phyloP scores from a whole-genome alignment of 2,113 vertebrate species.

The Sprattus sprattus region DNA sequence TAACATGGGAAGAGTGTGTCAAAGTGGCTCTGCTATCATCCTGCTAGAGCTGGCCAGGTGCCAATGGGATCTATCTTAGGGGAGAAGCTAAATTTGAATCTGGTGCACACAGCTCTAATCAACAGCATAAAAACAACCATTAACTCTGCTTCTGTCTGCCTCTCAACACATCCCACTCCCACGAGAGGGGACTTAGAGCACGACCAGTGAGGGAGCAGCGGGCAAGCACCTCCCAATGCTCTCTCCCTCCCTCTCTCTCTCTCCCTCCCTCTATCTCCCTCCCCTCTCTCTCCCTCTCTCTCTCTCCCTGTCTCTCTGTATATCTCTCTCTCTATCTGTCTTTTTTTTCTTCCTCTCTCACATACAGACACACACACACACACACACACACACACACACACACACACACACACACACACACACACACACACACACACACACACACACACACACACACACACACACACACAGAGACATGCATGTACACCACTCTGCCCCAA shows the following conservation, averaged over 20 bases:
- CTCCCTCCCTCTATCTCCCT: neutral
- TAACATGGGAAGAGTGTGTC: constrained; percentile 16
- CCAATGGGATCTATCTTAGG: constrained; percentile 50
- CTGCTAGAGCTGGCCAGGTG: constrained; percentile 46
- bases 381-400: neutral
- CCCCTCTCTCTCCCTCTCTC: neutral
- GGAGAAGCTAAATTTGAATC: constrained; percentile 55
- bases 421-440: constrained; percentile 33
- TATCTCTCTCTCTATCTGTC: neutral
- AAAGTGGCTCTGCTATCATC: constrained; percentile 42
- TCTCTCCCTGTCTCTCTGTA: neutral
- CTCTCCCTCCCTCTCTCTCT: constrained; percentile 41
- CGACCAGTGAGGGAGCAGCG: constrained; percentile 32
- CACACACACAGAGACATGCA: neutral
- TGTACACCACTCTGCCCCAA: neutral
- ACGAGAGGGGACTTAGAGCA: constrained; percentile 31
- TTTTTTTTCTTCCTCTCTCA: neutral
- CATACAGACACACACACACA: neutral
- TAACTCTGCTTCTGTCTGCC: constrained; percentile 58
- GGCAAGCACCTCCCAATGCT: constrained; percentile 35
- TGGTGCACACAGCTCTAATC: constrained; percentile 63
- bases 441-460: constrained; percentile 15
- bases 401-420: neutral
- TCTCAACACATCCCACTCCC: constrained; percentile 32
- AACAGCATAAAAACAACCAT: constrained; percentile 70